phyloP scores from a whole-genome alignment of 2,797 vertebrate species.

The Peromyscus aztecus region DNA sequence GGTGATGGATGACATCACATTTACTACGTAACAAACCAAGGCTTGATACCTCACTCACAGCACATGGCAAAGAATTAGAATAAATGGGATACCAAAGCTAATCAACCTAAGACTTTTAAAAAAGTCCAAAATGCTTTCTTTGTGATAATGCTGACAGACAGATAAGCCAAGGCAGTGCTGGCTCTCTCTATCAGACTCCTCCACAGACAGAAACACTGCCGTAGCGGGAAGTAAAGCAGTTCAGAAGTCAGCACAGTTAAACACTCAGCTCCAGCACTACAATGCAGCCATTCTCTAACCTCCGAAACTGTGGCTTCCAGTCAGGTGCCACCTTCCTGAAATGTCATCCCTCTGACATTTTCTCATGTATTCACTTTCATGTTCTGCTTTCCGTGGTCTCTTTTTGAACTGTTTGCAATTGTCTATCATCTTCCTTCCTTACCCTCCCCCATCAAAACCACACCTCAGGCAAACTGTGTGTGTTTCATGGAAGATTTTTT shows the following conservation, averaged over 20 bases:
- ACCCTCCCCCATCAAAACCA: background rate
- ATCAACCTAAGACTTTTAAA: background rate
- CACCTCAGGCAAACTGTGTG: background rate
- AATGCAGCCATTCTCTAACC: background rate
- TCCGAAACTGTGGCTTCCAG: accelerated
- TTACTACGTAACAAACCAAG: background rate
- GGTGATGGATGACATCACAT: background rate
- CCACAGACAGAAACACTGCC: background rate
- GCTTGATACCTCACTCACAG: background rate
- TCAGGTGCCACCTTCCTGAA: slow-evolving; percentile 37
- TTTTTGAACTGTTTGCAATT: background rate
- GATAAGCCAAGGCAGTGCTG: background rate
- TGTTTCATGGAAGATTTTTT: background rate
- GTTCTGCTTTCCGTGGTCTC: slow-evolving; percentile 37
- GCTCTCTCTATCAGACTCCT: background rate
- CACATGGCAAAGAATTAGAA: background rate
- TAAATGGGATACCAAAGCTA: background rate
- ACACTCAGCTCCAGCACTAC: background rate
- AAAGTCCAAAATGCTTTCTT: slow-evolving; percentile 31
- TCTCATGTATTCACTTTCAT: background rate
- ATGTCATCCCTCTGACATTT: slow-evolving; percentile 8
- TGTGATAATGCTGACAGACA: background rate
- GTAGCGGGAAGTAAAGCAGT: background rate
- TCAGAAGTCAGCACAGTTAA: accelerated
- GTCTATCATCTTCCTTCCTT: background rate